Percentiles rank a stretch among this genome's conserved stretches.
phyloP scores from a whole-genome alignment of 37 sponge, comb jelly and placozoan species.

The Haliclona indistincta region DNA sequence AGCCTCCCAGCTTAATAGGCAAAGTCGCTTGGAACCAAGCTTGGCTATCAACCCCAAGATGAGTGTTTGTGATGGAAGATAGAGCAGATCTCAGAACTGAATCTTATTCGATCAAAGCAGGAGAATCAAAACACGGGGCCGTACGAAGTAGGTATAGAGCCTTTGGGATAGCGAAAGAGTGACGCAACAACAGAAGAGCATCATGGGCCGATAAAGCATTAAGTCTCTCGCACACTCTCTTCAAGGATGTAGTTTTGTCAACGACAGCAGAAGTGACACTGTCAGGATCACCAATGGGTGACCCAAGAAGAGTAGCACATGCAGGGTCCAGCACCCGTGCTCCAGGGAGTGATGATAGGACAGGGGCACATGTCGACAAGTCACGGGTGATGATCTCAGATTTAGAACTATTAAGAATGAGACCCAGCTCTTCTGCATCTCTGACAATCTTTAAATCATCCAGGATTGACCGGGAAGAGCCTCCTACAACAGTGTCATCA shows the following conservation, averaged over 20 bases:
- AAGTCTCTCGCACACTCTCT: conserved; percentile 16
- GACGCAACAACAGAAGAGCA: conserved; percentile 24
- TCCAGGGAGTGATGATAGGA: conserved; percentile 5
- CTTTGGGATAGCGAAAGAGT: conserved; percentile 46
- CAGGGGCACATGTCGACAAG: background rate
- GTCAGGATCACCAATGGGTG: conserved; percentile 3
- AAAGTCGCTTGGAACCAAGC: conserved; percentile 34
- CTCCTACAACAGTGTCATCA: conserved; percentile 20
- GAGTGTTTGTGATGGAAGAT: conserved; percentile 7
- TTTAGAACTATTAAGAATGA: conserved; percentile 12
- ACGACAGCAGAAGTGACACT: background rate
- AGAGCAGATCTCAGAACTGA: conserved; percentile 2
- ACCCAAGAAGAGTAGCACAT: conserved; percentile 15
- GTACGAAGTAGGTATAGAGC: conserved; percentile 27
- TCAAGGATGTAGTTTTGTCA: background rate
- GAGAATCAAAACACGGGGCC: conserved; percentile 30
- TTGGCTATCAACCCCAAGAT: background rate
- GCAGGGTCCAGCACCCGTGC: background rate
- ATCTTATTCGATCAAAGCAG: conserved; percentile 8
- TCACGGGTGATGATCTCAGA: conserved; percentile 23
- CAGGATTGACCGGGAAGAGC: conserved; percentile 1
- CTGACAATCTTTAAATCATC: conserved; percentile 10
- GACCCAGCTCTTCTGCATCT: conserved; percentile 24
- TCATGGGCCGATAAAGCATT: conserved; percentile 21
- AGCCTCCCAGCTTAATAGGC: conserved; percentile 4